Base-by-base conservation (phyloP, 2,888 invertebrate species). In the Rhorus exstirpatorius region DNA sequence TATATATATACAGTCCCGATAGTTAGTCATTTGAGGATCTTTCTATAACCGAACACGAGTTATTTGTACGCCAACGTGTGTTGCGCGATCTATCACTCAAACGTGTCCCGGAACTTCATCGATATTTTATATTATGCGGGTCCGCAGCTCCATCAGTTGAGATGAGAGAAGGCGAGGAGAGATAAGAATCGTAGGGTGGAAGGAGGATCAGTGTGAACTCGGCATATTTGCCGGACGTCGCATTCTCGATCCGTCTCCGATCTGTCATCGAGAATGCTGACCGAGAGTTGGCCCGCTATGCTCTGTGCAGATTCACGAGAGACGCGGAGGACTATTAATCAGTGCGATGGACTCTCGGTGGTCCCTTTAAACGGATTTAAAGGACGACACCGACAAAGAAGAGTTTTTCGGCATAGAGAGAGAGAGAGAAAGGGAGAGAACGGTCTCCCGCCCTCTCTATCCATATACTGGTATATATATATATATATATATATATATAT, bases 181-280 rank as follows among this genome's bases (percentile, higher is more conserved):
- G 38, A 60, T 49, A 60, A 72, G 72, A 35, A 72, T 72, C 60
- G 17, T n/a, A n/a, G 26, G 41, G 12, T 21, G n/a, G 0, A 41
- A 55, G 41, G 3, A 12, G 53, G 74, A 83, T 51, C 21, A 88
- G 91, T 88, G 91, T 88, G 89, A 91, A 90, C 86, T 87, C 85
- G 89, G 86, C 86, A 90, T 90, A 89, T 91, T 90, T 89, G 88
- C 87, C 88, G 87, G 85, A 85, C 86, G 87, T 88, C 86, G 87
- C 88, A 89, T 89, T 90, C 88, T 87, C 89, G 89, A 90, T 91
- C 91, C 90, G 91, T 92, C 91, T 89, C 91, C 90, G 88, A 87
- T 82, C 82, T 67, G 82, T 82, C 82, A 82, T 79, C 79, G 79
- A 76, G 79, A 76, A 75, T 79, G 65, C 71, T 75, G 65, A 70